These are phyloP conservation scores for Microchirus variegatus DNA, from an alignment of 2,797 vertebrate genomes.

Conservation along the genomic window DNA sequence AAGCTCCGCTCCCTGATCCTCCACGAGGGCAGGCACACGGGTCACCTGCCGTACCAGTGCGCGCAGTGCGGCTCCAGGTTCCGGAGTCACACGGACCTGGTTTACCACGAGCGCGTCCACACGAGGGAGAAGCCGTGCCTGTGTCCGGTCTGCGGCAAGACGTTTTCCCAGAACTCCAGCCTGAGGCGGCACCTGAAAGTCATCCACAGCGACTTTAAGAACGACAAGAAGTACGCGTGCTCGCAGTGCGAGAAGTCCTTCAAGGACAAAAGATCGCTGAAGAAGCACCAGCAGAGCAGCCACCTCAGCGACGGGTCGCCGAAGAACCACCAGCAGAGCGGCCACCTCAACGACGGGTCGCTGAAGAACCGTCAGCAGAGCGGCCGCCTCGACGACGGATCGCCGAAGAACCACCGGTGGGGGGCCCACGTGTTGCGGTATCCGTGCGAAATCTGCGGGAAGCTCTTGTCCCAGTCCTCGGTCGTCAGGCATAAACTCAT, in stretches of 20 bases:
- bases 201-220: conserved; percentile 47
- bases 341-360: no score
- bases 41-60: conserved; percentile 61
- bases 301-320: conserved; percentile 26
- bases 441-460: conserved; percentile 59
- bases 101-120: conserved; percentile 63
- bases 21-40: conserved; percentile 68
- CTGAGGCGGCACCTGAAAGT: conserved; percentile 55
- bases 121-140: conserved; percentile 65
- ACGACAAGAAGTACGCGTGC: conserved; percentile 47
- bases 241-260: conserved; percentile 60
- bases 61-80: conserved; percentile 47
- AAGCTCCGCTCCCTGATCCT: conserved; percentile 47
- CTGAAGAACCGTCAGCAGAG: no score
- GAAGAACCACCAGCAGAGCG: no score
- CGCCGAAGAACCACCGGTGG: no score
- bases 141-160: conserved; percentile 66
- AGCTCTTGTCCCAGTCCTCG: conserved; percentile 38
- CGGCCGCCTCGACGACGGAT: no score
- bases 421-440: conserved; percentile 22
- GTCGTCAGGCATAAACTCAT: conserved; percentile 60
- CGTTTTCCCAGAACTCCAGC: conserved; percentile 56
- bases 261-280: conserved; percentile 60
- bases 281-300: conserved; percentile 62
- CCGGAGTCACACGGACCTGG: conserved; percentile 44